Base-by-base conservation (phyloP, 2,113 vertebrate species). In the Oophaga pumilio region DNA sequence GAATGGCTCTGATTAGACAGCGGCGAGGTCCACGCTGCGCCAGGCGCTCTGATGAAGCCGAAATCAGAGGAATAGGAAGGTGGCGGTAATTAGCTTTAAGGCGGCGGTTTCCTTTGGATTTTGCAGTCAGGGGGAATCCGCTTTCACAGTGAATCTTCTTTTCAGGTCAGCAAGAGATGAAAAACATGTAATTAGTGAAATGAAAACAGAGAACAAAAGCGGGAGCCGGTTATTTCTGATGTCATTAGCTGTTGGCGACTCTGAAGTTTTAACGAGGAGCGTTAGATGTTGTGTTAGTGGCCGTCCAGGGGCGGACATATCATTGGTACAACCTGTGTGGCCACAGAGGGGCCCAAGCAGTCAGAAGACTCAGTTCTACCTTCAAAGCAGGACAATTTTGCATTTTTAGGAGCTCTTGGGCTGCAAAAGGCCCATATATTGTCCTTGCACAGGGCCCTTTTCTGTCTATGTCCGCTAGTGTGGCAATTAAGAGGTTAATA, bases 1-100 rank as follows among this genome's bases (percentile, higher is more conserved):
- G 86, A 87, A 87, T 87, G 57, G 80, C 50, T 43, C 73, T 83
- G 87, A 84, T 88, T 83, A 83, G 71, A 71, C 59, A 64, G 57
- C 71, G 82, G 6, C 33, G 71, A 28, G 71, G 80, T 56, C 80
- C 71, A 9, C 13, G 11, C 10, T 9, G 14, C 15, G 13, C n/a
- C 53, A 17, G n/a, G 79, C 69, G 60, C 71, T 76, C 50, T 53
- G 57, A 87, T 82, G 79, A 87, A 81, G n/a, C 28, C 26, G 7
- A 76, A 76, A 87, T 82, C 78, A 80, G 50, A n/a, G 28, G 60
- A 26, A 76, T 15, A 66, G 57, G 66, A 82, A 76, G 79, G 78
- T 76, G 57, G 68, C 56, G 17, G 43, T 73, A 82, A 87, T 87
- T 82, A 87, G 64, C 78, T 59, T 17, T 68, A 62, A 82, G 86